Percentiles rank a stretch among this genome's conserved stretches.
phyloP scores from a whole-genome alignment of 2,888 invertebrate species.

The Acanthoscelides obtectus region DNA sequence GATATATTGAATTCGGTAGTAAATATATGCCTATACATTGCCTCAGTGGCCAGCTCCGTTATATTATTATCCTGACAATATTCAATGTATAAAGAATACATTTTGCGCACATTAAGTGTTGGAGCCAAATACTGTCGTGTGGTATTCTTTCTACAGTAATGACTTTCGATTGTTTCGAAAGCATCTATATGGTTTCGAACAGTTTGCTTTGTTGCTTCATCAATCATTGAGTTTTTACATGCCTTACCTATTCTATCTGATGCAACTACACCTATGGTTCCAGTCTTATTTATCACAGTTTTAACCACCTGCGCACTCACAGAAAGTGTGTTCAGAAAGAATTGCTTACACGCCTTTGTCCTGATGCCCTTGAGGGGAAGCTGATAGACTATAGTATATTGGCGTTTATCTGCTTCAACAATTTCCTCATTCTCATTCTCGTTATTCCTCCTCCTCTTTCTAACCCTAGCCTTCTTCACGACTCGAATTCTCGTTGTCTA shows the following conservation, averaged over 20 bases:
- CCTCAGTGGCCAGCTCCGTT: slow-evolving; percentile 10
- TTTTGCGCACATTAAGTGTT: slow-evolving; percentile 18
- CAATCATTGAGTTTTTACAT: slow-evolving; percentile 13
- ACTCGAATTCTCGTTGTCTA: too few species aligned
- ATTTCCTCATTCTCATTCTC: too few species aligned
- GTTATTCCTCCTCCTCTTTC: too few species aligned
- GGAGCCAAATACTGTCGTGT: slow-evolving; percentile 8
- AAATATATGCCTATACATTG: slow-evolving; percentile 20
- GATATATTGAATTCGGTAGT: slow-evolving; percentile 28
- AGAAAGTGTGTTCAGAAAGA: slow-evolving; percentile 8
- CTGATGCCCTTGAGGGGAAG: too few species aligned
- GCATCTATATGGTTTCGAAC: slow-evolving; percentile 15
- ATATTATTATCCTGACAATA: slow-evolving; percentile 15
- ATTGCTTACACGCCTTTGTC: slow-evolving; percentile 8
- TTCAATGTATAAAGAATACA: slow-evolving; percentile 16
- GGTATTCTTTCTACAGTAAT: slow-evolving; percentile 15
- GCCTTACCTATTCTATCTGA: slow-evolving; percentile 15
- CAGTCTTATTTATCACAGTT: slow-evolving; percentile 3
- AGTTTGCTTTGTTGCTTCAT: slow-evolving; percentile 11
- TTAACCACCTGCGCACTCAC: slow-evolving; percentile 5
- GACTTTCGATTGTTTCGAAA: slow-evolving; percentile 16
- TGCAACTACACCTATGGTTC: slow-evolving; percentile 1
- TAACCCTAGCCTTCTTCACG: too few species aligned
- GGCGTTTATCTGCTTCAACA: too few species aligned
- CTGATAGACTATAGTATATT: too few species aligned